These are phyloP conservation scores for Percopsis transmontana DNA, from an alignment of 2,113 vertebrate genomes.

Conservation along the genomic window DNA sequence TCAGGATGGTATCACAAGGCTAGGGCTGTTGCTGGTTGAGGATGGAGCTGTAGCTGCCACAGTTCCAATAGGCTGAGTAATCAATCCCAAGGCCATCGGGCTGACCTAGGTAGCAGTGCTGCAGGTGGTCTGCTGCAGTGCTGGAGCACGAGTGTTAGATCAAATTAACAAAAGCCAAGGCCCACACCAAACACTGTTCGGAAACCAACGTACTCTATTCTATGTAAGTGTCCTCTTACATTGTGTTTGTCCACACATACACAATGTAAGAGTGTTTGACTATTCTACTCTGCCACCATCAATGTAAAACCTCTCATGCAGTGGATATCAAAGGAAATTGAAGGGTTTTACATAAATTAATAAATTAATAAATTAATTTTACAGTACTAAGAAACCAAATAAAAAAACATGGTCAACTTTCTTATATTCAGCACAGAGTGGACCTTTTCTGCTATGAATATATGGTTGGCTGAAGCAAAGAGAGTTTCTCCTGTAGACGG, in stretches of 20 bases:
- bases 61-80: conserved; percentile 65
- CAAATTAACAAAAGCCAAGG: neutral
- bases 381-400: neutral
- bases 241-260: too few species aligned
- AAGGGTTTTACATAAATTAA: too few species aligned
- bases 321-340: too few species aligned
- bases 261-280: too few species aligned
- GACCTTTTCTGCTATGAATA: conserved; percentile 22
- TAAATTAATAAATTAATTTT: too few species aligned
- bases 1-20: too few species aligned
- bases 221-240: neutral
- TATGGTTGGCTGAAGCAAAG: conserved; percentile 12
- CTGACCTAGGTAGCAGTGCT: conserved; percentile 34
- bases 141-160: conserved; percentile 8
- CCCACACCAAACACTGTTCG: too few species aligned
- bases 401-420: neutral
- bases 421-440: conserved; percentile 1
- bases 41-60: conserved; percentile 52
- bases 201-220: neutral
- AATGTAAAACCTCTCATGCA: too few species aligned
- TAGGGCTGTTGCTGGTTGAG: neutral
- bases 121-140: conserved; percentile 35
- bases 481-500: conserved; percentile 14
- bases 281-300: too few species aligned
- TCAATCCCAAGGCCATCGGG: conserved; percentile 42